Conservation (phyloP, 2,888 invertebrate species). For the Netelia inedita region DNA sequence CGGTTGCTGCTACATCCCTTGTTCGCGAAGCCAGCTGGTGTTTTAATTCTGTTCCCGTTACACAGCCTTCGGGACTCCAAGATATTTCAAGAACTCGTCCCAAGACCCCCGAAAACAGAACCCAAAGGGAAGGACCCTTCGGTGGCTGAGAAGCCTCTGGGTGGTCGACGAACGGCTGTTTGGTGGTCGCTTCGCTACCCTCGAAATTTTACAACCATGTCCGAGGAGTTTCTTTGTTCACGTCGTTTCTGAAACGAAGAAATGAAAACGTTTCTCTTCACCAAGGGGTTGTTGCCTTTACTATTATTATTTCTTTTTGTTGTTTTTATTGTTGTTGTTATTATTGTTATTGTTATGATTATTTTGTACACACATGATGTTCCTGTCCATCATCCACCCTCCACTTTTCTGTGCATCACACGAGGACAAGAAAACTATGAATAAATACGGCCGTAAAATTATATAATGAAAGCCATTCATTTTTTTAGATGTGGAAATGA, state of each 20-base stretch:
- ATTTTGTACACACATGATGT: background rate
- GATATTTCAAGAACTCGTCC: slow-evolving; percentile 45
- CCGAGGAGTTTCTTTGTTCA: background rate
- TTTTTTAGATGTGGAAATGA: no score
- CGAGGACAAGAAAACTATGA: no score
- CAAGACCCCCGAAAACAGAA: slow-evolving; percentile 6
- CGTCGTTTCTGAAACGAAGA: background rate
- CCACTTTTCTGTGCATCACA: no score
- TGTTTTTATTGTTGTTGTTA: background rate
- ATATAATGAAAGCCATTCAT: no score
- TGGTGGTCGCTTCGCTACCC: slow-evolving; percentile 11
- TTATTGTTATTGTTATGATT: background rate
- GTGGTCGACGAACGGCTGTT: slow-evolving; percentile 25
- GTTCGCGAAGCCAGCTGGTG: slow-evolving; percentile 9
- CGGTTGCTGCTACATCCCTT: slow-evolving; percentile 23
- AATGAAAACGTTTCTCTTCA: background rate
- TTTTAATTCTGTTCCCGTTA: slow-evolving; percentile 53
- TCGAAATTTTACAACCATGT: slow-evolving; percentile 14
- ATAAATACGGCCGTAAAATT: no score
- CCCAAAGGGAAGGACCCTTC: slow-evolving; percentile 8
- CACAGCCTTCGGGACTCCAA: slow-evolving; percentile 12
- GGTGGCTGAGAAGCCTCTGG: slow-evolving; percentile 1
- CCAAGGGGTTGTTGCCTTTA: no score
- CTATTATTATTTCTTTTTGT: no score
- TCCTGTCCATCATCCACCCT: background rate